Conservation (phyloP, 2,113 vertebrate species). For the Dinomys branickii region DNA sequence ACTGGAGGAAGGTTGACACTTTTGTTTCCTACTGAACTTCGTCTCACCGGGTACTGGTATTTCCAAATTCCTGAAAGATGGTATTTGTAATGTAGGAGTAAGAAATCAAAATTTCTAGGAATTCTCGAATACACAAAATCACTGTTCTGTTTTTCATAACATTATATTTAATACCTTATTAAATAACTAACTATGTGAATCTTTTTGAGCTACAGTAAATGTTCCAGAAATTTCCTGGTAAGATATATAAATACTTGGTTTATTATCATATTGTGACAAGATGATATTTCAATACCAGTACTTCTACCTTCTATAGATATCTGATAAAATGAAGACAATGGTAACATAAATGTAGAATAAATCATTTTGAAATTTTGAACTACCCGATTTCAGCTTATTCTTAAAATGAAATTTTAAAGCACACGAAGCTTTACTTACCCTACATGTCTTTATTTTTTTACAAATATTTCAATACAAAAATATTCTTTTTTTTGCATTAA, state of each 20-base stretch:
- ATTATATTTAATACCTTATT: neutral
- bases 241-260: slow-evolving; percentile 17
- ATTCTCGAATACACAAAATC: slow-evolving; percentile 24
- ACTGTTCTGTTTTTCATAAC: neutral
- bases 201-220: neutral
- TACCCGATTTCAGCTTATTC: slow-evolving; percentile 1
- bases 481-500: neutral
- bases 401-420: slow-evolving; percentile 21
- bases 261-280: slow-evolving; percentile 14
- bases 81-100: neutral
- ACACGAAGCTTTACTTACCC: neutral
- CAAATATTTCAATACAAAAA: slow-evolving; percentile 22
- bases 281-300: slow-evolving; percentile 12
- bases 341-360: slow-evolving; percentile 43
- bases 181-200: slow-evolving; percentile 14
- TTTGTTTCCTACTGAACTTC: neutral
- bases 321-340: slow-evolving; percentile 25
- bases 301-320: neutral
- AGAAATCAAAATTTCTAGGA: neutral
- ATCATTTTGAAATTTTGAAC: slow-evolving; percentile 23
- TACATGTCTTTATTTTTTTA: slow-evolving; percentile 8
- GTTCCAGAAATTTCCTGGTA: neutral
- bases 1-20: neutral
- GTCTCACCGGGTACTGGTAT: neutral
- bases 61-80: neutral